Evolutionary conservation across 2,888 invertebrate species (phyloP).

Genomic region (Tanypteryx hageni): DNA sequence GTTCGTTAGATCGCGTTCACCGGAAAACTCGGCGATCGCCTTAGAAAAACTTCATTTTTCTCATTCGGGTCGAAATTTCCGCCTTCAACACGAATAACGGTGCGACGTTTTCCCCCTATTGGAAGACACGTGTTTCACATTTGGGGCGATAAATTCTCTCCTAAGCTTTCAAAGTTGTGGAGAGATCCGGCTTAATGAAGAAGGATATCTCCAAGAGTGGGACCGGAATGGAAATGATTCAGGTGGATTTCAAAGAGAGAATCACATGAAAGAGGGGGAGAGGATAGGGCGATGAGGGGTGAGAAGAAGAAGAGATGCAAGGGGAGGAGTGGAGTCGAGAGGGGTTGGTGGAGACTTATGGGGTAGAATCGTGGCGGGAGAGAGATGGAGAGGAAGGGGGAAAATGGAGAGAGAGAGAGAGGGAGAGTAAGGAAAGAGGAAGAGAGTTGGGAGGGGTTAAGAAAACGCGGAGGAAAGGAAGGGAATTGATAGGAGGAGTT

Average conservation of each 20-base stretch:
- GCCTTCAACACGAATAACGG: background rate
- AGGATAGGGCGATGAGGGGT: background rate
- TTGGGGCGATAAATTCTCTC: background rate
- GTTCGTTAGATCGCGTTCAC: background rate
- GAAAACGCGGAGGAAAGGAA: no score
- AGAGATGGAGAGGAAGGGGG: background rate
- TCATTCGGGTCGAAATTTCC: background rate
- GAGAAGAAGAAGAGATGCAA: background rate
- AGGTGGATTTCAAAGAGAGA: background rate
- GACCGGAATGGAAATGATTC: constrained; percentile 11
- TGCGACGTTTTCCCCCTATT: background rate
- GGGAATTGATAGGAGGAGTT: no score
- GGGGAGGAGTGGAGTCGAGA: background rate
- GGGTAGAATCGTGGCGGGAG: background rate
- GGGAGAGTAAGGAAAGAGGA: no score
- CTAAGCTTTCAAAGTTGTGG: background rate
- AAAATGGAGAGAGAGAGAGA: background rate
- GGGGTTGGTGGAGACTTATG: background rate
- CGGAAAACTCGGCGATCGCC: background rate
- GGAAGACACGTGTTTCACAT: constrained; percentile 14
- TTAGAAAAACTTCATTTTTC: background rate
- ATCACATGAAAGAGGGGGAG: background rate
- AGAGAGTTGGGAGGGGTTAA: no score
- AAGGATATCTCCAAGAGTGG: background rate
- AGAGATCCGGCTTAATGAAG: background rate